Evolutionary conservation across 2,888 invertebrate genomes (phyloP).

Genomic region (Orthonevra nobilis): DNA sequence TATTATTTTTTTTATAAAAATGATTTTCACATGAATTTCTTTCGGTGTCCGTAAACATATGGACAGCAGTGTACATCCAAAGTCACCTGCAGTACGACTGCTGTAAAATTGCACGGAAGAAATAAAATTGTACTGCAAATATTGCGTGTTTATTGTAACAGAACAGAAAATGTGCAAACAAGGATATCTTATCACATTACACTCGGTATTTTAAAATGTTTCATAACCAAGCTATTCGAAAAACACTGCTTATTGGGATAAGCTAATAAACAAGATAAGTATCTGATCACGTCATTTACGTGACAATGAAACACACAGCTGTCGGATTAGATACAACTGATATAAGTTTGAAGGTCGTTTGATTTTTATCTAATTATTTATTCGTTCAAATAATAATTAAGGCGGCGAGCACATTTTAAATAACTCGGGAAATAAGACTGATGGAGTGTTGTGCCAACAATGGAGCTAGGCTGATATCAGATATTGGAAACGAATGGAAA

Average conservation of each 20-base stretch:
- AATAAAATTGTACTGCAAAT: no score
- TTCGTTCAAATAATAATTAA: constrained; percentile 35
- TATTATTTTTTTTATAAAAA: no score
- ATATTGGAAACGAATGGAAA: no score
- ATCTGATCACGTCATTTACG: constrained; percentile 45
- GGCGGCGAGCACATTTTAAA: neutral
- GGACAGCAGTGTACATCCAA: no score
- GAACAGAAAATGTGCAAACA: no score
- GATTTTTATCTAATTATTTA: constrained; percentile 30
- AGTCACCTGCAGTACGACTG: no score
- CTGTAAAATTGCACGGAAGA: no score
- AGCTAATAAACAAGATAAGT: constrained; percentile 3
- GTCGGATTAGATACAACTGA: constrained; percentile 31
- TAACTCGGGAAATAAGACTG: neutral
- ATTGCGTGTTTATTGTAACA: no score
- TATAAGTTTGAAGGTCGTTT: constrained; percentile 38
- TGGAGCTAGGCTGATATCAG: neutral
- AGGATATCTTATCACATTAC: constrained; percentile 16
- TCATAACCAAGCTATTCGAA: constrained; percentile 22
- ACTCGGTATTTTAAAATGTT: constrained; percentile 8
- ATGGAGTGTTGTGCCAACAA: no score
- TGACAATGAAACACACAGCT: constrained; percentile 20
- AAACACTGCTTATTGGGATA: constrained; percentile 38
- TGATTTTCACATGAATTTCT: no score
- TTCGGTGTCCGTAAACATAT: no score